Conservation (phyloP, 2,888 invertebrate species). For the Parochlus steinenii region DNA sequence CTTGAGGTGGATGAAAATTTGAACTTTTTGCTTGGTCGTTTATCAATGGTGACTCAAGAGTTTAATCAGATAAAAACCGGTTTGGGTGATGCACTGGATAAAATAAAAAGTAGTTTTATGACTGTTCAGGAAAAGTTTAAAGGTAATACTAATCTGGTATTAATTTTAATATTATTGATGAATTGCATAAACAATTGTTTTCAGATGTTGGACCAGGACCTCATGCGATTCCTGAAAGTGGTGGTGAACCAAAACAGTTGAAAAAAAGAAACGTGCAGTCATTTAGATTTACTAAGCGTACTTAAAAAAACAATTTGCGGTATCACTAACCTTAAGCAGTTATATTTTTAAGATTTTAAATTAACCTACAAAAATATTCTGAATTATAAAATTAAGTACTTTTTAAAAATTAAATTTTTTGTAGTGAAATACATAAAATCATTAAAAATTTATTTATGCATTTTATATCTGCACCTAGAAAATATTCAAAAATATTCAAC, state of each 20-base stretch:
- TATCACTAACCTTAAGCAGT: too few species aligned
- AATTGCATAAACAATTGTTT: constrained; percentile 15
- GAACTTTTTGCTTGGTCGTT: constrained; percentile 61
- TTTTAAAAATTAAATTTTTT: too few species aligned
- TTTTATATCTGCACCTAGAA: too few species aligned
- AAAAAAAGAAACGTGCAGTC: constrained; percentile 33
- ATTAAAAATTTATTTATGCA: too few species aligned
- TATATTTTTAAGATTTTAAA: too few species aligned
- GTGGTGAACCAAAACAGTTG: neutral
- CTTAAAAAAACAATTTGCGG: too few species aligned
- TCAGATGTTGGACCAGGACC: constrained; percentile 41
- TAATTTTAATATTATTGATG: neutral
- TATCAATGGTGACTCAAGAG: constrained; percentile 68
- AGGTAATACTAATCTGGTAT: constrained; percentile 12
- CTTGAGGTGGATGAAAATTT: constrained; percentile 62
- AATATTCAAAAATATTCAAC: too few species aligned
- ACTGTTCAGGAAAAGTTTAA: constrained; percentile 39
- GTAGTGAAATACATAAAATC: too few species aligned
- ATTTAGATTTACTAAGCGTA: too few species aligned
- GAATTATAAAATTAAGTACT: too few species aligned
- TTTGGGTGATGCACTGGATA: constrained; percentile 52
- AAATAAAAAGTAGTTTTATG: constrained; percentile 47
- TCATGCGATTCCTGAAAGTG: constrained; percentile 33
- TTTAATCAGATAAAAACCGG: constrained; percentile 67
- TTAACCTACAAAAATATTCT: too few species aligned